These are phyloP conservation scores for Zootermopsis nevadensis DNA, from an alignment of 2,888 invertebrate species.

Conservation along the genomic window DNA sequence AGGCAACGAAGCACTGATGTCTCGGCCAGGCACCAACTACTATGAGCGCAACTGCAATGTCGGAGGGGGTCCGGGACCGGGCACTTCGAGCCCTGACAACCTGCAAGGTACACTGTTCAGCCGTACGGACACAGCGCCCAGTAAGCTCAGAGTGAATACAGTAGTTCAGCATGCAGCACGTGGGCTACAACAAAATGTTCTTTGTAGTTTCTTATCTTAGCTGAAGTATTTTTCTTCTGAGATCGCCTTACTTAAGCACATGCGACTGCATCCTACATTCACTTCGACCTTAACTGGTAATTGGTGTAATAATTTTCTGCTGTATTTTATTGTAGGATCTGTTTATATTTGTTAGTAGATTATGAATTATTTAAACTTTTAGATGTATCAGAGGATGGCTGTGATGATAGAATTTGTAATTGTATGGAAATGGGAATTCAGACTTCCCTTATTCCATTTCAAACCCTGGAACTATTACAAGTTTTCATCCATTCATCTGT, in stretches of 20 bases:
- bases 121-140: conserved; percentile 50
- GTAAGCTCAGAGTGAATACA: conserved; percentile 43
- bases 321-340: too few relatives aligned
- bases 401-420: too few relatives aligned
- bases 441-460: too few relatives aligned
- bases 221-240: not conserved
- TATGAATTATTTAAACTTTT: too few relatives aligned
- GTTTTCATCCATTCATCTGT: too few relatives aligned
- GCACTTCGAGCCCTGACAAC: conserved; percentile 53
- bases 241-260: not conserved
- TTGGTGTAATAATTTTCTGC: not conserved
- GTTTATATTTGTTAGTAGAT: too few relatives aligned
- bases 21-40: conserved; percentile 59
- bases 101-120: conserved; percentile 54
- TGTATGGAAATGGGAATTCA: too few relatives aligned
- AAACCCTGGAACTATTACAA: too few relatives aligned
- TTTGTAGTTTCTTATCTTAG: not conserved
- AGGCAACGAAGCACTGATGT: conserved; percentile 58
- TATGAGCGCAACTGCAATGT: conserved; percentile 59
- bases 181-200: not conserved
- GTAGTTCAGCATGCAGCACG: conserved; percentile 14
- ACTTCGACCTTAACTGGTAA: not conserved
- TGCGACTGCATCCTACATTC: not conserved
- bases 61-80: conserved; percentile 55
- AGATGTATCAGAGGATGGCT: too few relatives aligned